phyloP scores from a whole-genome alignment of 2,113 vertebrate species.

The Ailurus styani region DNA sequence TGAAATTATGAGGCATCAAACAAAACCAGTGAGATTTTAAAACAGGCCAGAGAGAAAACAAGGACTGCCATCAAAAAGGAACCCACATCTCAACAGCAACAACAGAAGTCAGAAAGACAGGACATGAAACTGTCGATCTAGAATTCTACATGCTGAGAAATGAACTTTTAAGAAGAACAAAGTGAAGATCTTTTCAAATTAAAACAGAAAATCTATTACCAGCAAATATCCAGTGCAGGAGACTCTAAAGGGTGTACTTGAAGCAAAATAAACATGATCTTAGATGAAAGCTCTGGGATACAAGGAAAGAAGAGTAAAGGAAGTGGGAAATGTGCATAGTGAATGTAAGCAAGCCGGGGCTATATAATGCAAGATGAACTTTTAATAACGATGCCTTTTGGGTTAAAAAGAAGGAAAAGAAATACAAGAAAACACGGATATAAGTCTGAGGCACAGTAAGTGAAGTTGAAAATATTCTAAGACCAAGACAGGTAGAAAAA shows the following conservation, averaged over 20 bases:
- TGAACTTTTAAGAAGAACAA: background rate
- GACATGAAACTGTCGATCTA: background rate
- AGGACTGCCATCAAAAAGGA: background rate
- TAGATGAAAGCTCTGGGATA: background rate
- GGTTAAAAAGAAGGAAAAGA: background rate
- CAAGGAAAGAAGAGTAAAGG: background rate
- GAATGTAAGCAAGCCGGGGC: background rate
- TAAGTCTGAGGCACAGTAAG: background rate
- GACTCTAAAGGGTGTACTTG: background rate
- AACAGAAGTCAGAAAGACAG: background rate
- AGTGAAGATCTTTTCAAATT: background rate
- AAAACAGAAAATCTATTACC: background rate
- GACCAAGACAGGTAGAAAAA: background rate
- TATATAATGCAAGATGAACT: background rate
- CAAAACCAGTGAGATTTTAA: background rate
- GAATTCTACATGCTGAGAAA: background rate
- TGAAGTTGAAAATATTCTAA: background rate
- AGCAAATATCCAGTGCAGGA: background rate
- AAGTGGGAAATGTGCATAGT: accelerated
- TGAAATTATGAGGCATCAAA: background rate
- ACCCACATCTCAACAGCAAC: background rate
- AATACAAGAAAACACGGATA: background rate
- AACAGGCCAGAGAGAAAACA: background rate
- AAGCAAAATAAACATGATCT: background rate
- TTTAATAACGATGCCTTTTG: background rate